A percentile compares a stretch with the other conserved stretches of the same genome.
phyloP scores from a whole-genome alignment of 2,797 vertebrate genomes.

The Eutrigla gurnardus region DNA sequence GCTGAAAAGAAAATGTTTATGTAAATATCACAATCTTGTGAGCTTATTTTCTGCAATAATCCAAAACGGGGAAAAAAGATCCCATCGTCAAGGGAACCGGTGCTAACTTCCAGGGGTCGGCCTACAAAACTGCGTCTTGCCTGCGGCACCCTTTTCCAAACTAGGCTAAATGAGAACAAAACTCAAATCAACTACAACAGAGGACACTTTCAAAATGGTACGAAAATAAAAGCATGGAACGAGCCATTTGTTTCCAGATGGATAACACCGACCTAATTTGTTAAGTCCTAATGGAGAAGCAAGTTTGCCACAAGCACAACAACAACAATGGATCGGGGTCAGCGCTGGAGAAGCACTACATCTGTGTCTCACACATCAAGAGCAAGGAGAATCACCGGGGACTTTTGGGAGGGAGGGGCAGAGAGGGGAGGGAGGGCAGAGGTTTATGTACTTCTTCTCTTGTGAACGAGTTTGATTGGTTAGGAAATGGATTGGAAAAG shows the following conservation, averaged over 20 bases:
- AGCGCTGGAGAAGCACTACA: slow-evolving; percentile 56
- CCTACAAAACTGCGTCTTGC: neutral
- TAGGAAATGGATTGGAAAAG: slow-evolving; percentile 60
- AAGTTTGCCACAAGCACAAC: slow-evolving; percentile 65
- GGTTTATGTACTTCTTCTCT: slow-evolving; percentile 61
- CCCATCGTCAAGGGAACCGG: neutral
- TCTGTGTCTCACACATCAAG: slow-evolving; percentile 70
- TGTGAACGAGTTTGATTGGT: slow-evolving; percentile 74
- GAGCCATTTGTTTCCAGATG: slow-evolving; percentile 65
- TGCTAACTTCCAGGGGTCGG: neutral
- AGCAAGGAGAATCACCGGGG: slow-evolving; percentile 65
- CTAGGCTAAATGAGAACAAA: slow-evolving; percentile 44
- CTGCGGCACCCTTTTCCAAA: slow-evolving; percentile 28
- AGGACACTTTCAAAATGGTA: slow-evolving; percentile 54
- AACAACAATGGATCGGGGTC: slow-evolving; percentile 75
- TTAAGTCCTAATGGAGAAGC: slow-evolving; percentile 69
- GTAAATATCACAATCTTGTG: neutral
- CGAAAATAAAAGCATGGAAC: slow-evolving; percentile 51
- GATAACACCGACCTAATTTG: slow-evolving; percentile 71
- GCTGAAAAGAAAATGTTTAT: neutral
- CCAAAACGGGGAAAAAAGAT: neutral
- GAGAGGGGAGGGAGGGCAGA: slow-evolving; percentile 27
- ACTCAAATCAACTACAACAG: slow-evolving; percentile 31
- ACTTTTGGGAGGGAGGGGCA: slow-evolving; percentile 34
- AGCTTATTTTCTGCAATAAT: neutral